Evolutionary conservation across 2,113 vertebrate genomes (phyloP), one percentile per base, ranked within the genome.

Genomic region (Synodontis membranacea): DNA sequence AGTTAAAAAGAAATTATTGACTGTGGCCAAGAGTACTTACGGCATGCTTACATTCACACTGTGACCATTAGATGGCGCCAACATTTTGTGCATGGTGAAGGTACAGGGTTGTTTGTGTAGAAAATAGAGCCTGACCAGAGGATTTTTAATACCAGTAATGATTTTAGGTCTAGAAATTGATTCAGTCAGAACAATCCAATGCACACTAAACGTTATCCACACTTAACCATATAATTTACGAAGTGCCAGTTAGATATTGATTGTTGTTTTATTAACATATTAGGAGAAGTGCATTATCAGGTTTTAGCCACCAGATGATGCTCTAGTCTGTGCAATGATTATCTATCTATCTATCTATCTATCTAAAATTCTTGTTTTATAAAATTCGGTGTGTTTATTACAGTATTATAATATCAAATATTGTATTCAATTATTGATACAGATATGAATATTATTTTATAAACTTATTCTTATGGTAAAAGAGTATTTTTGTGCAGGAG

Each of bases 271-370:
- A 31, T 50, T n/a, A 75, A 48, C 0, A 17, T 76, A n/a, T 46
- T 5, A 48, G 6, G 31, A 39, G 78, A 80, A 37, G 8, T 12
- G 12, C 1, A 2, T 23, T 54, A 25, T 37, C 64, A 28, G 23
- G 74, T 19, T 85, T 60, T 76, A 64, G 64, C 64, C 92, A 78
- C 54, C 83, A 92, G 92, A 86, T 92, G 93, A 91, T 3, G 44
- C 86, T 85, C 76, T 60, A 86, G 58, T 86, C 88, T 54, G 21
- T 66, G 56, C 56, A 58, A 85, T 37, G 6, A 50, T 19, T 37
- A 14, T 17, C n/a, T 52, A 50, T 50, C 14, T 50, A 50, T 50
- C 14, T 50, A 37, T 42, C 4, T 12, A 56, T 56, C 17, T 42
- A 54, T 58, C 9, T 21, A 44, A 62, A 82, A 62, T 46, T 25